Percentiles rank a stretch among this genome's conserved stretches.
Evolutionary conservation across 2,113 vertebrate genomes (phyloP).

Genomic region (Hystrix brachyura): DNA sequence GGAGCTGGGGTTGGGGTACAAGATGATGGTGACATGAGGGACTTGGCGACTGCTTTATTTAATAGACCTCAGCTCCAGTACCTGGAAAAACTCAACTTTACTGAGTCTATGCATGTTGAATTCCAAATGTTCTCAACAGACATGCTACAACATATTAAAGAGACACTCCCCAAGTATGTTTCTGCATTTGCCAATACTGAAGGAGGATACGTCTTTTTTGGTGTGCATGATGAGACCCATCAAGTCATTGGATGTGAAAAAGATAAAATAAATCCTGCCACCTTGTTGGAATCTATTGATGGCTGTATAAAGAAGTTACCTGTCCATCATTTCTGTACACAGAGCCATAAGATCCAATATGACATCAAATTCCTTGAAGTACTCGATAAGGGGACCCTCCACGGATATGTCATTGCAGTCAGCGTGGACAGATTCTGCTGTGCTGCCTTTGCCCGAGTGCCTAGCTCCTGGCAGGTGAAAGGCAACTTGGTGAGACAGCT

Average conservation of each 20-base stretch:
- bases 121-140: slow-evolving; percentile 70
- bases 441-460: slow-evolving; percentile 47
- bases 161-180: slow-evolving; percentile 54
- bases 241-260: slow-evolving; percentile 65
- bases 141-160: background rate
- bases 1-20: background rate
- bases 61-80: background rate
- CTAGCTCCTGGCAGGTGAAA: slow-evolving; percentile 69
- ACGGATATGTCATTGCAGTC: slow-evolving; percentile 62
- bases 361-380: slow-evolving; percentile 53
- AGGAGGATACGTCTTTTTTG: slow-evolving; percentile 74
- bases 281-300: accelerated
- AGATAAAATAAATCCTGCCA: background rate
- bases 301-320: slow-evolving; percentile 20
- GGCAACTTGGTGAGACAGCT: background rate
- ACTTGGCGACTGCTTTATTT: background rate
- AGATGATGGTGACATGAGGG: background rate
- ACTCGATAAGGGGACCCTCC: accelerated
- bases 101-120: background rate
- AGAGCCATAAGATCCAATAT: background rate
- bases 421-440: slow-evolving; percentile 72
- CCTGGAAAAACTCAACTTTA: slow-evolving; percentile 65
- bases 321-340: slow-evolving; percentile 53
- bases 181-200: slow-evolving; percentile 76
- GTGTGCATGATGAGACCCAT: slow-evolving; percentile 47